A percentile compares a stretch with the other conserved stretches of the same genome.
Conservation (phyloP, 2,797 vertebrate species). For the Sus cebifrons region DNA sequence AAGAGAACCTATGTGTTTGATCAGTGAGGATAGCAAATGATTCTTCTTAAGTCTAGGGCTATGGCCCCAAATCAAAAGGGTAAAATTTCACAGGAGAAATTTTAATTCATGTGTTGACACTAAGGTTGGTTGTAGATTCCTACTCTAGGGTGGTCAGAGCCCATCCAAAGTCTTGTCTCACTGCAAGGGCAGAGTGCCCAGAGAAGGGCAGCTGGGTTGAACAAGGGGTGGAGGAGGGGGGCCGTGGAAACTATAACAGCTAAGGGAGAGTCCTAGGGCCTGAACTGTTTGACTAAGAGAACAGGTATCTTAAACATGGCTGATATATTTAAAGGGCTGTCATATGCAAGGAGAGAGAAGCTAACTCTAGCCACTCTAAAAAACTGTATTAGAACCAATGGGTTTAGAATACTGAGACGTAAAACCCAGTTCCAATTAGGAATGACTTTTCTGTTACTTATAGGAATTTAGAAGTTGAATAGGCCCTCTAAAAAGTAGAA, state of each 20-base stretch:
- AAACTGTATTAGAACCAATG: slow-evolving; percentile 33
- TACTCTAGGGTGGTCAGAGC: not conserved
- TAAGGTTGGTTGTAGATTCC: not conserved
- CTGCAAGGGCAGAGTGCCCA: not conserved
- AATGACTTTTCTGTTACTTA: slow-evolving; percentile 57
- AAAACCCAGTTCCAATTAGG: slow-evolving; percentile 35
- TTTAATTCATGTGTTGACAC: not conserved
- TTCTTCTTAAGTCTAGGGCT: not conserved
- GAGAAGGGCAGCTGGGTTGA: not conserved
- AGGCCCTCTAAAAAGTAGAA: not conserved
- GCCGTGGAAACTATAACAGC: not conserved
- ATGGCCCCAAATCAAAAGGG: not conserved
- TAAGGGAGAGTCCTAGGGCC: not conserved
- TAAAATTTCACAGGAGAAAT: slow-evolving; percentile 7
- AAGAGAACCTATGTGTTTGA: not conserved
- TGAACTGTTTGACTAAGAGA: not conserved
- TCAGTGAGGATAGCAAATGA: not conserved
- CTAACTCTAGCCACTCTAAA: not conserved
- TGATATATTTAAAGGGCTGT: not conserved
- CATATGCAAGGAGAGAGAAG: not conserved
- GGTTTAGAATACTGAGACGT: slow-evolving; percentile 31
- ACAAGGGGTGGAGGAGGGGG: not conserved
- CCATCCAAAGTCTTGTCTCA: not conserved
- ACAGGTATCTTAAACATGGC: not conserved
- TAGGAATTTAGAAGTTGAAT: slow-evolving; percentile 26